phyloP scores from a whole-genome alignment of 2,888 invertebrate species.

The Monochamus alternatus region DNA sequence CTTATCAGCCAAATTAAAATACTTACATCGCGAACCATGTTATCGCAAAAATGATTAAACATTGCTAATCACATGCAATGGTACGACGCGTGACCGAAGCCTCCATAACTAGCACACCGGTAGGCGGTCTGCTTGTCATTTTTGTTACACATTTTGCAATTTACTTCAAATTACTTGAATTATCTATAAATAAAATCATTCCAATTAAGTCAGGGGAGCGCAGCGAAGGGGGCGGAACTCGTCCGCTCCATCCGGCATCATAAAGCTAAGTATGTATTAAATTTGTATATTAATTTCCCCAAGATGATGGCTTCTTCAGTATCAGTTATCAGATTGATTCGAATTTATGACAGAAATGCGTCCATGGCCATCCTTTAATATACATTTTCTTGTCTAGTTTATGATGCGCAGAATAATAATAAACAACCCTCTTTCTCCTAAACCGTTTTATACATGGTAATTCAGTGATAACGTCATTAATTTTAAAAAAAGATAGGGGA shows the following conservation, averaged over 20 bases:
- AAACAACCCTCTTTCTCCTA: too few species aligned
- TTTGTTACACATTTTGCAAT: constrained; percentile 60
- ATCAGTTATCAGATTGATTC: constrained; percentile 37
- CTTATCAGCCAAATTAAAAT: constrained; percentile 5
- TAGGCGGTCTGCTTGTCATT: constrained; percentile 55
- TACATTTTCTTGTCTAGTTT: too few species aligned
- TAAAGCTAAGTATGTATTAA: constrained; percentile 46
- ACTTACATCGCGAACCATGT: background rate
- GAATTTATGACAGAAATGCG: background rate
- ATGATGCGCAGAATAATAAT: too few species aligned
- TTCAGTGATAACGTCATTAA: too few species aligned
- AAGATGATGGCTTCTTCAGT: constrained; percentile 35
- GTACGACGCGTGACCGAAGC: constrained; percentile 52
- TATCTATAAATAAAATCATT: constrained; percentile 61
- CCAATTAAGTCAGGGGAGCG: constrained; percentile 53
- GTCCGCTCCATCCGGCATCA: constrained; percentile 47
- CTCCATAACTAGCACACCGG: constrained; percentile 47
- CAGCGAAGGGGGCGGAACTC: constrained; percentile 54
- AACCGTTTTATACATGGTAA: too few species aligned
- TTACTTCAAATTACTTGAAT: constrained; percentile 61
- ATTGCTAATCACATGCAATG: constrained; percentile 56
- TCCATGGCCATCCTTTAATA: too few species aligned
- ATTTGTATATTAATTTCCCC: constrained; percentile 47
- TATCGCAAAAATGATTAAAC: constrained; percentile 43
- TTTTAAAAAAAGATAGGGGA: too few species aligned